Evolutionary conservation across 2,797 vertebrate species (phyloP).

Genomic region (Danio albolineatus): DNA sequence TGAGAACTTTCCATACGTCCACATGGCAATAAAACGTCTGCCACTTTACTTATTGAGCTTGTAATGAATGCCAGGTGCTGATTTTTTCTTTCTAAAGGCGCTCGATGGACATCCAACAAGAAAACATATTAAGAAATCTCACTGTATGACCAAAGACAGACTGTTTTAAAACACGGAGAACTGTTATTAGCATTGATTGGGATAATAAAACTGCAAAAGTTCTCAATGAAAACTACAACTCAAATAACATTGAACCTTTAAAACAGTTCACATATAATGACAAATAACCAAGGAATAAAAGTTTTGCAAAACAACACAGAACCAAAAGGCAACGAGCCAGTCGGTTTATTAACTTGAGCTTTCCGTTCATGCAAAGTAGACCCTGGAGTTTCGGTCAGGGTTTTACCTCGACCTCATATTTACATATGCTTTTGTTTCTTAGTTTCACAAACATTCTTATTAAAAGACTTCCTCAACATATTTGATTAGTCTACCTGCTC

Average conservation of each 20-base stretch:
- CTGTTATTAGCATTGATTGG: background rate
- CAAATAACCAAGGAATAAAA: slow-evolving; percentile 59
- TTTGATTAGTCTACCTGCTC: too few relatives aligned
- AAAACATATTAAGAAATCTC: slow-evolving; percentile 51
- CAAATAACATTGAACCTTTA: slow-evolving; percentile 4
- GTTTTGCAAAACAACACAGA: slow-evolving; percentile 57
- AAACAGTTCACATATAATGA: slow-evolving; percentile 44
- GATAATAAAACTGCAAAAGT: slow-evolving; percentile 35
- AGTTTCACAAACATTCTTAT: slow-evolving; percentile 58
- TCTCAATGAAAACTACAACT: background rate
- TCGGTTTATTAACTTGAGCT: slow-evolving; percentile 67
- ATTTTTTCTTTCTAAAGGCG: slow-evolving; percentile 53
- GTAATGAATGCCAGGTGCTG: slow-evolving; percentile 80
- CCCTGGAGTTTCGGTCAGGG: slow-evolving; percentile 35
- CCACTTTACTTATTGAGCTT: slow-evolving; percentile 83
- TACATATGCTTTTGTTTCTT: slow-evolving; percentile 62
- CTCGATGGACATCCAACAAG: slow-evolving; percentile 45
- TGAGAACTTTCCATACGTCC: slow-evolving; percentile 81
- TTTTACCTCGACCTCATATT: slow-evolving; percentile 65
- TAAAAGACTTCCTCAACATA: slow-evolving; percentile 50
- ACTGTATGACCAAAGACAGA: slow-evolving; percentile 54
- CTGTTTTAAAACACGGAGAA: slow-evolving; percentile 41
- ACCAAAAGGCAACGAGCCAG: slow-evolving; percentile 47
- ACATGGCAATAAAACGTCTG: slow-evolving; percentile 82
- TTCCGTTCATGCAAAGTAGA: slow-evolving; percentile 62